These are phyloP conservation scores for Lacerta viridis DNA, from an alignment of 2,797 vertebrate genomes.

Conservation along the genomic window DNA sequence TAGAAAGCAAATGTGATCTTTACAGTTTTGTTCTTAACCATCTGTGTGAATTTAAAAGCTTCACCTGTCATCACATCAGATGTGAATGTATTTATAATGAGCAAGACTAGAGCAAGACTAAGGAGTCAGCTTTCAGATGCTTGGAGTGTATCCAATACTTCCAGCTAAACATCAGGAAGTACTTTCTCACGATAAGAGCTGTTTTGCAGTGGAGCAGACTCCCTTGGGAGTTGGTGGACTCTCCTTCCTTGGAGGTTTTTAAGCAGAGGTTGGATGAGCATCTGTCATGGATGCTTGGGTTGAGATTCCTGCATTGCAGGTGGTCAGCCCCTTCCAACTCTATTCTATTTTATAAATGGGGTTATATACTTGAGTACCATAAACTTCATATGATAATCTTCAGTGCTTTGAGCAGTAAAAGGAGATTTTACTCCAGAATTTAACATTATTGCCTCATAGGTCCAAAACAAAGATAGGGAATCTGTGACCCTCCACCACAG, in stretches of 20 bases:
- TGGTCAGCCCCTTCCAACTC: no score
- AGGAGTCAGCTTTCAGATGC: neutral
- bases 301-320: no score
- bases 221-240: no score
- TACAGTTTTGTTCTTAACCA: slow-evolving; percentile 64
- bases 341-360: neutral
- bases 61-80: slow-evolving; percentile 64
- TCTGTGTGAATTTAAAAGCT: slow-evolving; percentile 72
- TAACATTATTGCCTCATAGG: no score
- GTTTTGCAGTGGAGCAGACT: no score
- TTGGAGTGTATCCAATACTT: neutral
- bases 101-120: neutral
- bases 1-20: slow-evolving; percentile 62
- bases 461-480: no score
- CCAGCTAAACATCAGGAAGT: no score
- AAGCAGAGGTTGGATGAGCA: no score
- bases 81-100: slow-evolving; percentile 47
- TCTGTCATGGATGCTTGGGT: no score
- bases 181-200: no score
- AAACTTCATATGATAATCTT: neutral
- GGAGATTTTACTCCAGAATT: neutral
- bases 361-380: neutral
- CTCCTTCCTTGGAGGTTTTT: no score
- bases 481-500: slow-evolving; percentile 18
- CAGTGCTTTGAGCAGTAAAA: neutral